Base-by-base conservation (phyloP, 2,888 invertebrate genomes). In the Junonia oenone region DNA sequence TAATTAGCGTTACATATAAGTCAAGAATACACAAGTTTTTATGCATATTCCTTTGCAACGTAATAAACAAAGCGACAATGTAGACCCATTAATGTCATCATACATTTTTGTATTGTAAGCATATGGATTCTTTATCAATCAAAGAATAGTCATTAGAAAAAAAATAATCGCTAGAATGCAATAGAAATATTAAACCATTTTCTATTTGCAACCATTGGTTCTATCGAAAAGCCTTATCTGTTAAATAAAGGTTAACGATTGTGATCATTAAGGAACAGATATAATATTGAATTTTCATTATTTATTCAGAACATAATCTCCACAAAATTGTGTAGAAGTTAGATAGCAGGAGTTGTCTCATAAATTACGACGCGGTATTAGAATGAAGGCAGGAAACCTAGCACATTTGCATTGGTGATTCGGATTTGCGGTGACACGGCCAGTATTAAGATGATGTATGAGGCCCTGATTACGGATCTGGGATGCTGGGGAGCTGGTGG, bases 391-490 rank as follows among this genome's bases (percentile, higher is more conserved):
- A 72, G 74, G 72, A 76, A 72, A 76, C 72, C 74, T 70, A 70
- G 70, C 71, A 79, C 82, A 90, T 90, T 90, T 87, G 88, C 87
- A 89, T 83, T 85, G 79, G 81, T 82, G 76, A 84, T 83, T 81
- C 71, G 80, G 80, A 87, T 86, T 87, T 83, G 83, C 82, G 76
- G 78, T 83, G 88, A 88, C 88, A 80, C 74, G 78, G 77, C 74
- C 81, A 81, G 85, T 86, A 88, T 86, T 88, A 84, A 84, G 78
- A 87, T 90, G 88, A 89, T 85, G 81, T 77, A 89, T 86, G 71
- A 83, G 61, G 62, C 75, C 81, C 81, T 88, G 86, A 90, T 88
- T 87, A 76, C 78, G 67, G 67, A 60, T 64, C 63, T 49, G 61
- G 58, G 62, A 56, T 61, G 56, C 15, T 43, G 45, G 38, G 38